phyloP scores from a whole-genome alignment of 2,888 invertebrate species.

The Tiphia femorata region DNA sequence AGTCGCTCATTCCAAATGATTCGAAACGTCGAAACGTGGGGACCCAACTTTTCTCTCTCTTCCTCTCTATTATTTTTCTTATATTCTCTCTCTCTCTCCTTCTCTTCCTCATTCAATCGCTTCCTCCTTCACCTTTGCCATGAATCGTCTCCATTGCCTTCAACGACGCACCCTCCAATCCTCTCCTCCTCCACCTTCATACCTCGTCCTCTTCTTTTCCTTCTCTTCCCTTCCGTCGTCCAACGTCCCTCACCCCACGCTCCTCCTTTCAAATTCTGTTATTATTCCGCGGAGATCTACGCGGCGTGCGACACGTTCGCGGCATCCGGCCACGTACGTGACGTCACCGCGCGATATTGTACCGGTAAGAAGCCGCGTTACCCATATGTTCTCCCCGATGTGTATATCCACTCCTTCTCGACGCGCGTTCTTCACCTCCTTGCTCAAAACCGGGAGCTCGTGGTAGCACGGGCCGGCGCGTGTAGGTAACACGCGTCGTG shows the following conservation, averaged over 20 bases:
- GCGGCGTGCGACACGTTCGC: conserved; percentile 60
- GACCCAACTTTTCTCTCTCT: conserved; percentile 10
- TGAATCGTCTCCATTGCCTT: too few relatives aligned
- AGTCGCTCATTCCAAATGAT: conserved; percentile 2
- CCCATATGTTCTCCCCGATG: conserved; percentile 48
- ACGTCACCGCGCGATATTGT: conserved; percentile 58
- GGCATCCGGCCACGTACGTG: conserved; percentile 66
- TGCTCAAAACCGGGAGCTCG: too few relatives aligned
- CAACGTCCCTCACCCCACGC: conserved; percentile 5
- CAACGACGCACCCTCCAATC: too few relatives aligned
- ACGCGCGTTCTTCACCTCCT: too few relatives aligned
- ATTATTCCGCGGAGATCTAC: conserved; percentile 60
- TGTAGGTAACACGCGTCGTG: too few relatives aligned
- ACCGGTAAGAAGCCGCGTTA: conserved; percentile 38
- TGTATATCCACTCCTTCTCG: too few relatives aligned
- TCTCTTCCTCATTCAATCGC: neutral
- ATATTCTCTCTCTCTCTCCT: neutral
- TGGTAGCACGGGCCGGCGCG: too few relatives aligned
- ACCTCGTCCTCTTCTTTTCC: neutral
- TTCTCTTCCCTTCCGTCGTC: neutral
- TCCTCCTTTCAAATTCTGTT: conserved; percentile 46
- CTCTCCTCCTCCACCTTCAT: neutral
- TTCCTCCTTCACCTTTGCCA: neutral
- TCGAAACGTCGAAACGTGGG: conserved; percentile 25
- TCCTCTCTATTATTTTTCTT: conserved; percentile 12